Conservation (phyloP, 2,113 vertebrate genomes). For the Protobothrops mucrosquamatus region DNA sequence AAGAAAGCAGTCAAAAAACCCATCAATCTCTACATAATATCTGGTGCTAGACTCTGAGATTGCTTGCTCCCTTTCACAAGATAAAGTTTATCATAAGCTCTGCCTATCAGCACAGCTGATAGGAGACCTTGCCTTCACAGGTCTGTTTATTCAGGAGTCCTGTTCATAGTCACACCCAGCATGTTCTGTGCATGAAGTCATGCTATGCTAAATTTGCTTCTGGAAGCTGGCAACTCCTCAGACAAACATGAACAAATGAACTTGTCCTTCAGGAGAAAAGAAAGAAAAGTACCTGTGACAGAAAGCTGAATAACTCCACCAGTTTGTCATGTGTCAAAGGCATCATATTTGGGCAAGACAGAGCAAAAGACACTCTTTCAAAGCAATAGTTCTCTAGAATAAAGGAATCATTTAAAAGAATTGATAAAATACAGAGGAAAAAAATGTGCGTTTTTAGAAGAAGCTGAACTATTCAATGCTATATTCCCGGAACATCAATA, state of each 20-base stretch:
- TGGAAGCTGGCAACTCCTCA: constrained; percentile 41
- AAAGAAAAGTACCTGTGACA: constrained; percentile 60
- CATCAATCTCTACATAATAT: constrained; percentile 67
- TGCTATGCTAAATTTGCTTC: constrained; percentile 52
- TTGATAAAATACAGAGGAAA: background rate
- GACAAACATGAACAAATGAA: constrained; percentile 67
- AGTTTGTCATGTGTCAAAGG: background rate
- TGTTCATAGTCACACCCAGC: constrained; percentile 19
- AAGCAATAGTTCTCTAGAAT: too few relatives aligned
- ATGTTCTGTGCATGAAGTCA: constrained; percentile 62
- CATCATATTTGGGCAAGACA: background rate
- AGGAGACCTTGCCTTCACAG: constrained; percentile 48
- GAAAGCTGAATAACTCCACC: constrained; percentile 54
- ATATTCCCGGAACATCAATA: background rate
- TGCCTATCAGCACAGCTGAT: constrained; percentile 56
- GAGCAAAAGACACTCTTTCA: background rate
- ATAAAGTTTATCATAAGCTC: constrained; percentile 60
- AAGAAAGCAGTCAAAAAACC: constrained; percentile 52
- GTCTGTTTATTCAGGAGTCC: constrained; percentile 54
- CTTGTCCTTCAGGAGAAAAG: constrained; percentile 61
- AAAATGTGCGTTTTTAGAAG: background rate
- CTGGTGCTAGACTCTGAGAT: constrained; percentile 57
- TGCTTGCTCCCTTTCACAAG: constrained; percentile 43
- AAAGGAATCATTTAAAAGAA: background rate
- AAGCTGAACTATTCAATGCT: background rate